Evolutionary conservation across 2,888 invertebrate genomes (phyloP).

Genomic region (Baccha elongata): DNA sequence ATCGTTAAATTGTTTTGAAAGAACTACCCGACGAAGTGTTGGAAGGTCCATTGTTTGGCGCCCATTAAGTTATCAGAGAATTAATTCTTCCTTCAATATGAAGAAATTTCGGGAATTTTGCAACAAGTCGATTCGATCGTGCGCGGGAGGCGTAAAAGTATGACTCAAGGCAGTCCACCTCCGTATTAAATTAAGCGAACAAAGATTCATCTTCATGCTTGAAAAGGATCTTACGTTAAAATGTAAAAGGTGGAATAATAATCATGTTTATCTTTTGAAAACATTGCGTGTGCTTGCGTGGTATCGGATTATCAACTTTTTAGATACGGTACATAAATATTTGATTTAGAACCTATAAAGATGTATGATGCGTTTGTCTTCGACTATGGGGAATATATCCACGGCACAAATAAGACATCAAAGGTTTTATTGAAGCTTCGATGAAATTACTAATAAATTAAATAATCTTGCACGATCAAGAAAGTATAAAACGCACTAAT

Average conservation of each 20-base stretch:
- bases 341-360: slow-evolving; percentile 10
- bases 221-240: neutral
- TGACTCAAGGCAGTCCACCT: slow-evolving; percentile 51
- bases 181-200: slow-evolving; percentile 69
- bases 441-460: slow-evolving; percentile 45
- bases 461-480: slow-evolving; percentile 52
- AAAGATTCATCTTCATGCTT: slow-evolving; percentile 36
- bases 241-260: slow-evolving; percentile 50
- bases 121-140: slow-evolving; percentile 29
- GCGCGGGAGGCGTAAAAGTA: slow-evolving; percentile 53
- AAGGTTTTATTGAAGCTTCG: slow-evolving; percentile 28
- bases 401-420: slow-evolving; percentile 53
- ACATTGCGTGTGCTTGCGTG: slow-evolving; percentile 5
- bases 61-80: slow-evolving; percentile 53
- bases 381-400: neutral
- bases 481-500: slow-evolving; percentile 3
- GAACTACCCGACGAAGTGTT: slow-evolving; percentile 32
- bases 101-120: slow-evolving; percentile 51
- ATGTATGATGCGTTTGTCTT: neutral
- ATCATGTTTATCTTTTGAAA: slow-evolving; percentile 47
- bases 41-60: neutral
- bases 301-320: slow-evolving; percentile 5
- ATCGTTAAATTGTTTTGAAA: slow-evolving; percentile 48
- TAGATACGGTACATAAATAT: slow-evolving; percentile 19
- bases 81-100: slow-evolving; percentile 15